These are phyloP conservation scores for Paraplagusia blochii DNA, from an alignment of 2,113 vertebrate species.

Conservation along the genomic window DNA sequence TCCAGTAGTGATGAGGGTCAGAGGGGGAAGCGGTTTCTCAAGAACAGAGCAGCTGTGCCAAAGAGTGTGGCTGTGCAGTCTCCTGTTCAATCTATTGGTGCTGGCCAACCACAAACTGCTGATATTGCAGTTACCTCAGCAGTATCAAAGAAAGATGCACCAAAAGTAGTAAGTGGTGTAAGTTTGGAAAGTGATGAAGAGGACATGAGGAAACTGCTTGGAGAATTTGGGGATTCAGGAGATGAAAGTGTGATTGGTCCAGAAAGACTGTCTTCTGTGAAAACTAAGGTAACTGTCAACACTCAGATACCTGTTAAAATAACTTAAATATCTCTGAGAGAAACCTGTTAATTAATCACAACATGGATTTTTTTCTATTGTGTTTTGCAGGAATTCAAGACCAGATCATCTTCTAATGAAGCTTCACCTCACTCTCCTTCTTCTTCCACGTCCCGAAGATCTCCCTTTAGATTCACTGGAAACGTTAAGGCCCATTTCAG, in stretches of 20 bases:
- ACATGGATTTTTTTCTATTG: background rate
- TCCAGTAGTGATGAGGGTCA: slow-evolving; percentile 30
- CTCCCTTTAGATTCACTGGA: background rate
- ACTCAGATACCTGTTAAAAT: no score
- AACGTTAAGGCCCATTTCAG: background rate
- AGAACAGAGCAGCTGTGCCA: slow-evolving; percentile 40
- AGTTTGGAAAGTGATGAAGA: slow-evolving; percentile 77
- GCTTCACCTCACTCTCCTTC: background rate
- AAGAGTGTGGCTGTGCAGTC: background rate
- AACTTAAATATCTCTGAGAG: no score
- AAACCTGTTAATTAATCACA: no score
- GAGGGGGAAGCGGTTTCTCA: slow-evolving; percentile 64
- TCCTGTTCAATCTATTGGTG: background rate
- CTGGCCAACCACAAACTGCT: slow-evolving; percentile 9
- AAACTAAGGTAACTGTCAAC: background rate
- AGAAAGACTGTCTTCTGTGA: background rate
- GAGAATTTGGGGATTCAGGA: background rate
- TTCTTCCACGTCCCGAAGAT: slow-evolving; percentile 9
- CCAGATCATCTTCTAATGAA: background rate
- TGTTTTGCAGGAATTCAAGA: background rate
- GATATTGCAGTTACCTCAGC: background rate
- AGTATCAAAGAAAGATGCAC: background rate
- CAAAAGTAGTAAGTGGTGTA: slow-evolving; percentile 15
- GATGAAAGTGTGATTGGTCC: background rate
- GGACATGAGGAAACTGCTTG: background rate